Conservation (phyloP, 2,113 vertebrate genomes). For the Brachirus orientalis region DNA sequence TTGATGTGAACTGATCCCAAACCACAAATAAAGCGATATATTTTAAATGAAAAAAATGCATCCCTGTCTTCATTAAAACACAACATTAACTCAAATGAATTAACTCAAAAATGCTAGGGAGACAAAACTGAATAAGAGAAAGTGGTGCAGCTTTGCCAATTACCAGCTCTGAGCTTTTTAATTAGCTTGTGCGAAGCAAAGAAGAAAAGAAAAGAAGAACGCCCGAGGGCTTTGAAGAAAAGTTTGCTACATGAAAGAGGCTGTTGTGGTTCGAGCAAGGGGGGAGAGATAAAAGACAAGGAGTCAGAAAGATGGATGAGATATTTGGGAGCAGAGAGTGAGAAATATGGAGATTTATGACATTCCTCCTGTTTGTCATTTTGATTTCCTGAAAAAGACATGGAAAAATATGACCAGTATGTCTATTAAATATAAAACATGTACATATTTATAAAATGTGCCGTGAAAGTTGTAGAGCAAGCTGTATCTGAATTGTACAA, state of each 20-base stretch:
- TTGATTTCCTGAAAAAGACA: background rate
- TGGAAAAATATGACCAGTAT: background rate
- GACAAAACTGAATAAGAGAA: conserved; percentile 13
- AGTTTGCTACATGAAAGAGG: conserved; percentile 76
- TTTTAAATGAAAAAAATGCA: conserved; percentile 18
- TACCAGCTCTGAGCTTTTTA: conserved; percentile 80
- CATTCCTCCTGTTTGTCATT: conserved; percentile 18
- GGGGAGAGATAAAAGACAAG: conserved; percentile 72
- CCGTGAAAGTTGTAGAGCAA: no score
- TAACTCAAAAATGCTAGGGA: no score
- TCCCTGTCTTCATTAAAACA: conserved; percentile 24
- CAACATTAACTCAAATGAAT: background rate
- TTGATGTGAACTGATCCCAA: conserved; percentile 17
- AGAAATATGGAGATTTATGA: conserved; percentile 54
- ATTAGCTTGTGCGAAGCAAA: conserved; percentile 76
- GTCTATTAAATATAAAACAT: background rate
- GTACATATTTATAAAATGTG: no score
- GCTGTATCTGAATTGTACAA: no score
- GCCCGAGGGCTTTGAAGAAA: conserved; percentile 66
- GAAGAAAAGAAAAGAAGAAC: conserved; percentile 57
- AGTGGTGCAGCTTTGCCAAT: conserved; percentile 62
- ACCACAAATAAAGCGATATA: conserved; percentile 57
- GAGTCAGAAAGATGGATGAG: conserved; percentile 70
- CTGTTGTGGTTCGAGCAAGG: conserved; percentile 72
- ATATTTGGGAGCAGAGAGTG: conserved; percentile 42